A percentile compares a stretch with the other conserved stretches of the same genome.
phyloP scores from a whole-genome alignment of 2,888 invertebrate genomes.

The Branchinecta sandiegonensis region DNA sequence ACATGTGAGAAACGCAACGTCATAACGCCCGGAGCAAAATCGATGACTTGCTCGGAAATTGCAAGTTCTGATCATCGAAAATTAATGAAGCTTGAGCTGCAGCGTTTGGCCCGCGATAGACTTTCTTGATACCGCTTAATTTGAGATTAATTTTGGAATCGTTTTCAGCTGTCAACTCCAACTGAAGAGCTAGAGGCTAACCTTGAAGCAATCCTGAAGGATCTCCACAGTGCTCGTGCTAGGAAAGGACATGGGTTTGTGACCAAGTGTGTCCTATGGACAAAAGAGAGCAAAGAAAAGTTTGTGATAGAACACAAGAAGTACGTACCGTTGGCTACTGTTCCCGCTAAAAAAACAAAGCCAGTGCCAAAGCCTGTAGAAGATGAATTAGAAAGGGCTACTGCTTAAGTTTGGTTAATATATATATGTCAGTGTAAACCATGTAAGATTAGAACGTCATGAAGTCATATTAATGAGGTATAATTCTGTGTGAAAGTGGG shows the following conservation, averaged over 20 bases:
- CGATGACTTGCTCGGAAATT: no score
- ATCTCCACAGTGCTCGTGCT: slow-evolving; percentile 49
- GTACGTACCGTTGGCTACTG: slow-evolving; percentile 16
- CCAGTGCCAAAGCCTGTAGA: neutral
- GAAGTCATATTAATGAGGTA: no score
- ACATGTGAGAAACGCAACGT: no score
- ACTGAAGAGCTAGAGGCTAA: slow-evolving; percentile 54
- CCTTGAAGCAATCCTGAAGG: slow-evolving; percentile 47
- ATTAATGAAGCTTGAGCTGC: no score
- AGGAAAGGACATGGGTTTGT: slow-evolving; percentile 55
- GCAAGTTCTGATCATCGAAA: no score
- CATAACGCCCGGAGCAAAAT: no score
- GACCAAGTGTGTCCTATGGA: slow-evolving; percentile 40
- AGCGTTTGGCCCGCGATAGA: no score
- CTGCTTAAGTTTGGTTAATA: neutral
- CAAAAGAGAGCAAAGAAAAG: slow-evolving; percentile 48
- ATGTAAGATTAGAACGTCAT: no score
- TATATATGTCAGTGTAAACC: no score
- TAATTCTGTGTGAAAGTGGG: no score
- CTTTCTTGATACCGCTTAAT: no score
- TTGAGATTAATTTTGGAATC: neutral
- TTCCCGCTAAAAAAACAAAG: neutral
- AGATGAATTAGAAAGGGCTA: slow-evolving; percentile 18
- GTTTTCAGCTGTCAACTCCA: slow-evolving; percentile 54
- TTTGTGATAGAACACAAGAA: slow-evolving; percentile 32